These are phyloP conservation scores for Tetramorium simillimum DNA, from an alignment of 1,140 invertebrate genomes.

Conservation along the genomic window DNA sequence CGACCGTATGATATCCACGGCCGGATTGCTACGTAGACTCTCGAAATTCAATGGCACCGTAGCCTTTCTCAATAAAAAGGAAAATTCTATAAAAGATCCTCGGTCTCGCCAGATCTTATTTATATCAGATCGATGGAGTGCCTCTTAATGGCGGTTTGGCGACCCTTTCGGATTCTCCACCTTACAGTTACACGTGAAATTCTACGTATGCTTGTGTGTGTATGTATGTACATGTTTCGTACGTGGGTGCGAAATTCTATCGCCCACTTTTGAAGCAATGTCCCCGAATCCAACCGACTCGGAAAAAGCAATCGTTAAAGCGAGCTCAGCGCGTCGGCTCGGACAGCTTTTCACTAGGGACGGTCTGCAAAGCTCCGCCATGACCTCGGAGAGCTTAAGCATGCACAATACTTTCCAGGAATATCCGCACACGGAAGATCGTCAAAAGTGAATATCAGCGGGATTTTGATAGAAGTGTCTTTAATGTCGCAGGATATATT, in stretches of 20 bases:
- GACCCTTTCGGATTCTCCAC: slow-evolving; percentile 19
- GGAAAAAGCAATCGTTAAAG: slow-evolving; percentile 69
- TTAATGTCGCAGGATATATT: background rate
- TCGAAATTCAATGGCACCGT: slow-evolving; percentile 24
- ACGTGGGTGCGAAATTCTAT: slow-evolving; percentile 49
- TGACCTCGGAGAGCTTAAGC: slow-evolving; percentile 57
- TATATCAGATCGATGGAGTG: slow-evolving; percentile 48
- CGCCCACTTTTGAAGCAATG: slow-evolving; percentile 63
- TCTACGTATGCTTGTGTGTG: background rate
- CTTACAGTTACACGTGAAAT: slow-evolving; percentile 12
- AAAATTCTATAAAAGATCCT: slow-evolving; percentile 27
- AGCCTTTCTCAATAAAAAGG: background rate
- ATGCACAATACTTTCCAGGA: slow-evolving; percentile 32
- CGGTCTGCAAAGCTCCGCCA: slow-evolving; percentile 55
- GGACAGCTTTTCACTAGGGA: slow-evolving; percentile 61
- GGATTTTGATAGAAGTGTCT: background rate
- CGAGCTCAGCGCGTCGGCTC: slow-evolving; percentile 60
- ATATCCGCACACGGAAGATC: slow-evolving; percentile 54
- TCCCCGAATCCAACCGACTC: slow-evolving; percentile 43
- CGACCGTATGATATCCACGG: slow-evolving; percentile 40
- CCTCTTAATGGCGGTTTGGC: slow-evolving; percentile 13
- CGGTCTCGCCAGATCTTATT: slow-evolving; percentile 46
- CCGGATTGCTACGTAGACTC: slow-evolving; percentile 29
- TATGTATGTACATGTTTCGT: background rate
- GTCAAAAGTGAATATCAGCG: background rate